phyloP scores from a whole-genome alignment of 2,888 invertebrate species.

The Carterocephalus palaemon region DNA sequence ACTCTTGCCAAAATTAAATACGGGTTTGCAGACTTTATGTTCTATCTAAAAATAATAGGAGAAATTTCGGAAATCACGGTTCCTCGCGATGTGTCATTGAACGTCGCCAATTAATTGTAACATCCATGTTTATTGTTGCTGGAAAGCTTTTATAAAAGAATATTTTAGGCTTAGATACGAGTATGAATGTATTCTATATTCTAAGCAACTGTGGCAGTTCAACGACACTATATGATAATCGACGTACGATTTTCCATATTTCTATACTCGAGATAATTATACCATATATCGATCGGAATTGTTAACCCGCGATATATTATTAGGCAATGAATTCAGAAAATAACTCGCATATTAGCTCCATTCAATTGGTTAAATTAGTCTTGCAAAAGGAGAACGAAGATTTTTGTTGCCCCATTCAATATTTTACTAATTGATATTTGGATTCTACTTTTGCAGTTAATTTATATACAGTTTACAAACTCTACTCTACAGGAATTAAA shows the following conservation, averaged over 20 bases:
- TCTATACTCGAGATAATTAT: constrained; percentile 28
- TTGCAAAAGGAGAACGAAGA: background rate
- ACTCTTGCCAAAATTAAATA: too few species aligned
- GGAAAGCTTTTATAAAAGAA: too few species aligned
- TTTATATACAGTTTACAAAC: background rate
- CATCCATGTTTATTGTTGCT: too few species aligned
- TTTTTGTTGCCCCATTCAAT: background rate
- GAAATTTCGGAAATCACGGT: background rate
- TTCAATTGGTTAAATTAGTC: constrained; percentile 10
- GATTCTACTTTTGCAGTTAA: too few species aligned
- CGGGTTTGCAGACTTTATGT: too few species aligned
- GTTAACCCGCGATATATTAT: constrained; percentile 37
- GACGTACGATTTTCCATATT: constrained; percentile 29
- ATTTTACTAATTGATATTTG: too few species aligned
- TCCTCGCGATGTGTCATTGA: too few species aligned
- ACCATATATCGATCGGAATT: constrained; percentile 35
- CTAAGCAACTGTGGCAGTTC: constrained; percentile 25
- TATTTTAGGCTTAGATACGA: too few species aligned
- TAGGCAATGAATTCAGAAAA: constrained; percentile 36
- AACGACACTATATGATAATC: constrained; percentile 30
- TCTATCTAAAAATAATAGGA: too few species aligned
- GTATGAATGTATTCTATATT: background rate
- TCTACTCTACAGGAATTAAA: too few species aligned
- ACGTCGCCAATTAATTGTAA: too few species aligned
- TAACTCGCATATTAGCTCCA: constrained; percentile 29